Base-by-base conservation (phyloP, 2,797 vertebrate species). In the Cyclopterus lumpus region DNA sequence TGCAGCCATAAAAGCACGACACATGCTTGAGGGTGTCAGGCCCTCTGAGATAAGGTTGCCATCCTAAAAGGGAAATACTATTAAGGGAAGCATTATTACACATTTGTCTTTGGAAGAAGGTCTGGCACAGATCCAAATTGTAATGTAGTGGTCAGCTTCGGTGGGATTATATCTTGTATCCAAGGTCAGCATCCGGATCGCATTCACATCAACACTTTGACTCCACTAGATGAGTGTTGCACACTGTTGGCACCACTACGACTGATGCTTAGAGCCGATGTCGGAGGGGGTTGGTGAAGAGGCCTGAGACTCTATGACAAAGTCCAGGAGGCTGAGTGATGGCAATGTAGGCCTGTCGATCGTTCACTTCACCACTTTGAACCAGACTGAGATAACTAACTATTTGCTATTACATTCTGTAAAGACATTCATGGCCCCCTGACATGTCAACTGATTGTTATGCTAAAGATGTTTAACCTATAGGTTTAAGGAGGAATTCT, bases 161-260 rank as follows among this genome's bases (percentile, higher is more conserved):
- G n/a, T 34, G 9, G 59, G 24, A 38, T 24, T 26, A 32, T 68
- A 71, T 81, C 55, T 48, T 51, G 32, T 82, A 58, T 74, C 66
- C 76, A 74, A 73, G 71, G 73, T n/a, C 66, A 76, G 63, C 36
- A 69, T 75, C 73, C 65, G 65, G 76, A 78, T 40, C 59, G 40
- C 48, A 53, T 53, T 81, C 65, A 70, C 26, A 30, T 84, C 82
- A 84, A 76, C 80, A 67, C 79, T 59, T n/a, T 57, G 66, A 72
- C 65, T 67, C 65, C 30, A 44, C 26, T 73, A 67, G 67, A 83
- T 81, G 77, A 80, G 77, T 46, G 51, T 38, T 67, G 10, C 49
- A 72, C 61, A 55, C 72, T 61, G 36, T 40, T 57, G 54, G 67
- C 26, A 3, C 38, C 57, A 76, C 67, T 34, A n/a, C 77, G 78